A percentile compares a stretch with the other conserved stretches of the same genome.
Conservation (phyloP, 1,140 invertebrate genomes). For the Ceratoteleas bidentatus region DNA sequence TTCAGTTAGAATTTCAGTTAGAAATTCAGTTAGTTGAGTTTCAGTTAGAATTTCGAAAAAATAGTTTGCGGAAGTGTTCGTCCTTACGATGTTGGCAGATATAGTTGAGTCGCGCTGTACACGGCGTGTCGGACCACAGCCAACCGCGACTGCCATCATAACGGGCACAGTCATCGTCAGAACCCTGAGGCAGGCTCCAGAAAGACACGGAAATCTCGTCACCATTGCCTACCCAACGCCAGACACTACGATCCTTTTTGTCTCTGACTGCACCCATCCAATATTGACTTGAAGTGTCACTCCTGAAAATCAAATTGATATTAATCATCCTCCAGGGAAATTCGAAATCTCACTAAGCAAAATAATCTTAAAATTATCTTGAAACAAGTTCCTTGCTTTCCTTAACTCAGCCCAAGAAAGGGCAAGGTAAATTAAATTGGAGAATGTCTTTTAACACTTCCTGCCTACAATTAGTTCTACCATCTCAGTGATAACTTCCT, state of each 20-base stretch:
- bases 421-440: no score
- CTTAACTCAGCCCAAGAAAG: no score
- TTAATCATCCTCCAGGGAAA: not conserved
- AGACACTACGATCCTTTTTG: conserved; percentile 88
- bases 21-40: no score
- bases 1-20: no score
- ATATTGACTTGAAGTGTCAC: conserved; percentile 94
- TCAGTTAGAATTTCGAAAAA: no score
- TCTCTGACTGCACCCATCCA: conserved; percentile 96
- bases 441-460: no score
- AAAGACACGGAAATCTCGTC: conserved; percentile 94
- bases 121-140: conserved; percentile 97
- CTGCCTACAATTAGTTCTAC: no score
- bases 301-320: conserved; percentile 80
- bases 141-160: conserved; percentile 96
- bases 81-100: conserved; percentile 96
- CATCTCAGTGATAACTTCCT: no score
- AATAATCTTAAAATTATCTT: no score
- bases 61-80: not conserved
- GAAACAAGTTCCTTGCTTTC: no score
- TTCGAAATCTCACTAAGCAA: no score
- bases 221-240: conserved; percentile 93
- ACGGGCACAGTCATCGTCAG: conserved; percentile 90
- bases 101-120: conserved; percentile 91
- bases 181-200: conserved; percentile 93